Percentiles rank a stretch among this genome's conserved stretches.
phyloP scores from a whole-genome alignment of 2,888 invertebrate genomes.

The Asteroscopus sphinx region DNA sequence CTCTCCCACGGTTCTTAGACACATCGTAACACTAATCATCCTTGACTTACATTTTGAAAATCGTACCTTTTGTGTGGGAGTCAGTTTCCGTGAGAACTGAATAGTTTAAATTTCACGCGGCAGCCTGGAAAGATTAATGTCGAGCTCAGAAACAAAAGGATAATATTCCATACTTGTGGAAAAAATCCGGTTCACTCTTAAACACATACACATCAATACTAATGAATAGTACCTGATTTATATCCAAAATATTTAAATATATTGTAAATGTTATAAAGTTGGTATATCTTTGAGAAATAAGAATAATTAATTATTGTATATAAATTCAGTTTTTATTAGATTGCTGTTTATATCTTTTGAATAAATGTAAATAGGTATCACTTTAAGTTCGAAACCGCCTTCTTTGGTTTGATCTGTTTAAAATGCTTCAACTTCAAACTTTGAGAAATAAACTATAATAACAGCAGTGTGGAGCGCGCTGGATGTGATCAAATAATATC shows the following conservation, averaged over 20 bases:
- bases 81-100: constrained; percentile 85
- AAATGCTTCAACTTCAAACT: constrained; percentile 8
- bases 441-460: constrained; percentile 9
- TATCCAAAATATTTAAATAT: constrained; percentile 51
- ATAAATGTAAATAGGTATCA: constrained; percentile 19
- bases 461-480: neutral
- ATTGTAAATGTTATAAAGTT: constrained; percentile 42
- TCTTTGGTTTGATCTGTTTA: constrained; percentile 9
- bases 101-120: constrained; percentile 75
- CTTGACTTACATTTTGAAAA: constrained; percentile 87
- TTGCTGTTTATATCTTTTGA: constrained; percentile 32
- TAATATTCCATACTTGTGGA: constrained; percentile 39
- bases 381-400: constrained; percentile 31
- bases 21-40: constrained; percentile 80
- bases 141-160: constrained; percentile 60
- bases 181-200: constrained; percentile 31
- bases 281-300: constrained; percentile 34
- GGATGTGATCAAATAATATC: constrained; percentile 1
- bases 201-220: constrained; percentile 35
- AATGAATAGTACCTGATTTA: constrained; percentile 53
- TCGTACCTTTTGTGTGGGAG: constrained; percentile 85
- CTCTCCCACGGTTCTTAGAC: constrained; percentile 83
- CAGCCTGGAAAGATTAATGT: constrained; percentile 68
- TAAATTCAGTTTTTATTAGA: constrained; percentile 45
- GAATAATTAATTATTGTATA: constrained; percentile 46